Evolutionary conservation across 2,797 vertebrate species (phyloP).

Genomic region (Anguilla marmorata): DNA sequence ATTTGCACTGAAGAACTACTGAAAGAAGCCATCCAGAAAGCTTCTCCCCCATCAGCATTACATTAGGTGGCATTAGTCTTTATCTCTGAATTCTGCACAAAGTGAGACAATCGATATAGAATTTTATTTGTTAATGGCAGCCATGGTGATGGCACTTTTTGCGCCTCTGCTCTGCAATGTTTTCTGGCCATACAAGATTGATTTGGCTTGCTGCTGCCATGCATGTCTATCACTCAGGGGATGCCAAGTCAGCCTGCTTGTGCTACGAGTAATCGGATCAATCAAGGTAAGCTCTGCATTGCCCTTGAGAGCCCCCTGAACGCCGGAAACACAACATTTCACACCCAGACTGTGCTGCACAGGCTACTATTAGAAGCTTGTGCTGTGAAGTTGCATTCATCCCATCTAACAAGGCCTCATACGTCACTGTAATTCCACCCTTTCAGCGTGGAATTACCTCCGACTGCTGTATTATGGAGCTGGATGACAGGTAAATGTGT

Average conservation of each 20-base stretch:
- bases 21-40: constrained; percentile 12
- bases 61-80: constrained; percentile 32
- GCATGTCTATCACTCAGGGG: constrained; percentile 57
- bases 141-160: constrained; percentile 67
- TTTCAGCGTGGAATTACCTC: constrained; percentile 19
- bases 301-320: constrained; percentile 62
- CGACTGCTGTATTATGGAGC: constrained; percentile 26
- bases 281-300: constrained; percentile 71
- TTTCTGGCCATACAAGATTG: constrained; percentile 29
- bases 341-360: constrained; percentile 60
- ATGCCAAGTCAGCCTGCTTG: constrained; percentile 66
- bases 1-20: constrained; percentile 28
- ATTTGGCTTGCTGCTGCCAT: constrained; percentile 33
- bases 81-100: constrained; percentile 71
- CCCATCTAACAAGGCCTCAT: constrained; percentile 29
- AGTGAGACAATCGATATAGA: constrained; percentile 75
- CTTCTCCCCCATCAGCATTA: constrained; percentile 14
- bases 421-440: constrained; percentile 28
- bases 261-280: constrained; percentile 78
- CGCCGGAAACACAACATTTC: constrained; percentile 65
- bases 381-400: constrained; percentile 25
- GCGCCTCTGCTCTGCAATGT: constrained; percentile 54
- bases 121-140: constrained; percentile 69
- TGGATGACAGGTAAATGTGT: constrained; percentile 23
- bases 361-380: constrained; percentile 24